A percentile compares a stretch with the other conserved stretches of the same genome.
These are phyloP conservation scores for Caenorhabditis sp. DNA, from an alignment of 2,888 invertebrate genomes.

Conservation along the genomic window DNA sequence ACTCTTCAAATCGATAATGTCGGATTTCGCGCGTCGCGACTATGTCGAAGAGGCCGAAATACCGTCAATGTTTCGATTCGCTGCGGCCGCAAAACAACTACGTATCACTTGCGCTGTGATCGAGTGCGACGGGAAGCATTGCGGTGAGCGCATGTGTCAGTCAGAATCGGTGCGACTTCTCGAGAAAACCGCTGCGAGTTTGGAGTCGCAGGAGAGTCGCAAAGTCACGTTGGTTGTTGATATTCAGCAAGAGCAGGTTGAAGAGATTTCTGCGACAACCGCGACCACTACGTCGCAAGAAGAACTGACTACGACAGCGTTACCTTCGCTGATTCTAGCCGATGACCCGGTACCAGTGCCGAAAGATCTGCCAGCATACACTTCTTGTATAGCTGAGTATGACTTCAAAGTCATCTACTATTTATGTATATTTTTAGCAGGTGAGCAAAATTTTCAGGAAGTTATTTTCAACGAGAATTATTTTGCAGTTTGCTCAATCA, in stretches of 20 bases:
- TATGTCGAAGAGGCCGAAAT: constrained; percentile 40
- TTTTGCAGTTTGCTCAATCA: constrained; percentile 42
- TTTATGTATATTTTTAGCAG: constrained; percentile 39
- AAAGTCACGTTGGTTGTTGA: constrained; percentile 21
- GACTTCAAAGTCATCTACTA: constrained; percentile 43
- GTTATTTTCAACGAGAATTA: background rate
- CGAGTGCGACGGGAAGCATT: constrained; percentile 35
- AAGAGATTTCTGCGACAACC: background rate
- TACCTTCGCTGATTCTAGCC: constrained; percentile 24
- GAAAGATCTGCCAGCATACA: constrained; percentile 3
- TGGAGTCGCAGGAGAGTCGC: constrained; percentile 27
- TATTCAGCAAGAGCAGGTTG: constrained; percentile 16
- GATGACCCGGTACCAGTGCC: background rate
- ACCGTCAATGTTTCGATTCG: constrained; percentile 52
- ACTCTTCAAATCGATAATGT: constrained; percentile 38
- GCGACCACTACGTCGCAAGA: background rate
- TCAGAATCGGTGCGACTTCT: constrained; percentile 26
- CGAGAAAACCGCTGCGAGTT: constrained; percentile 35
- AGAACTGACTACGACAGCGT: constrained; percentile 11
- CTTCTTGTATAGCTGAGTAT: constrained; percentile 22
- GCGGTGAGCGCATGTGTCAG: constrained; percentile 32
- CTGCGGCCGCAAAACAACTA: constrained; percentile 28
- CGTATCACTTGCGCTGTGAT: constrained; percentile 33
- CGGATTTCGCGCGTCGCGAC: constrained; percentile 32
- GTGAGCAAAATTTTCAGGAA: constrained; percentile 10